Percentiles rank a stretch among this genome's conserved stretches.
Evolutionary conservation across 2,113 vertebrate species (phyloP).

Genomic region (Eudorcas thomsonii): DNA sequence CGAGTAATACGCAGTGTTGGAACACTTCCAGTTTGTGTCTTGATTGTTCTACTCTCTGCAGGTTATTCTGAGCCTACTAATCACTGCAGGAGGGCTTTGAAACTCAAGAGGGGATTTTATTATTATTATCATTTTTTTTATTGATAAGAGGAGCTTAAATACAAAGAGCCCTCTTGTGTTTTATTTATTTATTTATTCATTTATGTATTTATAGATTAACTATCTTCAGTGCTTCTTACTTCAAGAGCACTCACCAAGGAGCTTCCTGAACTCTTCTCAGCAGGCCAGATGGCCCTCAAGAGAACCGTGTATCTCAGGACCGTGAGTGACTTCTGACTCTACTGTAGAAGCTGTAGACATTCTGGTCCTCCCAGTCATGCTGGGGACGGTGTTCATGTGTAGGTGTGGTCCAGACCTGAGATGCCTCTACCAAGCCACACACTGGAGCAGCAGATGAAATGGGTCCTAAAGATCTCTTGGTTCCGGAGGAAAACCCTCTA

Average conservation of each 20-base stretch:
- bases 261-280: constrained; percentile 4
- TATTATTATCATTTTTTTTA: background rate
- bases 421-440: background rate
- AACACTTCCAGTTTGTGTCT: constrained; percentile 18
- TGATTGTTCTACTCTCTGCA: constrained; percentile 18
- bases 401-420: background rate
- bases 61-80: constrained; percentile 20
- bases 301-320: constrained; percentile 24
- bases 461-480: background rate
- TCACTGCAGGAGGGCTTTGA: constrained; percentile 41
- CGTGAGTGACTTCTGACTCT: background rate
- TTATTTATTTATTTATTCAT: background rate
- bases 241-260: constrained; percentile 37
- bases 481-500: background rate
- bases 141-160: constrained; percentile 52
- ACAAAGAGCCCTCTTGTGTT: constrained; percentile 46
- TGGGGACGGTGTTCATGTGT: background rate
- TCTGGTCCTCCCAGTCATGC: background rate
- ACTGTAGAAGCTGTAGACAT: background rate
- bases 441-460: background rate
- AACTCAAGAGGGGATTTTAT: background rate
- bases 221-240: constrained; percentile 31
- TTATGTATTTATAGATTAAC: constrained; percentile 49
- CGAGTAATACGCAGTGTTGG: background rate
- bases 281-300: background rate